Conservation (phyloP, 2,888 invertebrate genomes). For the Drosophila mimica region DNA sequence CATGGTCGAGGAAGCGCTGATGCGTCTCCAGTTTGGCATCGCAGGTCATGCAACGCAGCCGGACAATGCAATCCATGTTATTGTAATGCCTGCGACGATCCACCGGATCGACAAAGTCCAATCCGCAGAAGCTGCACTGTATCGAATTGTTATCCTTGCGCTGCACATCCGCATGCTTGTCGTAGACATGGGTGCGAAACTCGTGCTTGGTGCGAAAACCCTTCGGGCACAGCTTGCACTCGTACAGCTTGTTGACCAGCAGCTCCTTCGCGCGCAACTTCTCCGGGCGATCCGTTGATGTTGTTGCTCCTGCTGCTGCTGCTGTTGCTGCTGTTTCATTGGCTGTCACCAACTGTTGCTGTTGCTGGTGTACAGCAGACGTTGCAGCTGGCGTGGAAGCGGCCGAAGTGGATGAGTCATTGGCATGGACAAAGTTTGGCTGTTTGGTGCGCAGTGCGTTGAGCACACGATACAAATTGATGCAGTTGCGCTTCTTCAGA, state of each 20-base stretch:
- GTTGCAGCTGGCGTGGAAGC: neutral
- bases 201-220: slow-evolving; percentile 84
- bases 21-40: slow-evolving; percentile 84
- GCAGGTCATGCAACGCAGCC: slow-evolving; percentile 84
- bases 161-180: slow-evolving; percentile 84
- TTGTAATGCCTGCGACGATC: slow-evolving; percentile 85
- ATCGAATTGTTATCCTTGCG: slow-evolving; percentile 83
- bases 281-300: slow-evolving; percentile 69
- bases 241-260: slow-evolving; percentile 84
- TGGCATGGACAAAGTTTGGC: slow-evolving; percentile 59
- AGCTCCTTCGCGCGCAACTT: slow-evolving; percentile 84
- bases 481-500: slow-evolving; percentile 84
- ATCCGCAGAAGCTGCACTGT: slow-evolving; percentile 84
- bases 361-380: slow-evolving; percentile 30
- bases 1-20: slow-evolving; percentile 84
- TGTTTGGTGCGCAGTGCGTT: slow-evolving; percentile 76
- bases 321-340: neutral
- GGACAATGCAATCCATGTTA: slow-evolving; percentile 85
- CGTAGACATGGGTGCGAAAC: slow-evolving; percentile 85
- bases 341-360: neutral
- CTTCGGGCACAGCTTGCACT: slow-evolving; percentile 84
- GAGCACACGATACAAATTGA: slow-evolving; percentile 84
- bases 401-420: neutral
- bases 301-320: neutral
- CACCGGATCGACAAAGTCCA: slow-evolving; percentile 84